These are phyloP conservation scores for Drosophila bocki DNA, from an alignment of 1,140 invertebrate species.

Conservation along the genomic window DNA sequence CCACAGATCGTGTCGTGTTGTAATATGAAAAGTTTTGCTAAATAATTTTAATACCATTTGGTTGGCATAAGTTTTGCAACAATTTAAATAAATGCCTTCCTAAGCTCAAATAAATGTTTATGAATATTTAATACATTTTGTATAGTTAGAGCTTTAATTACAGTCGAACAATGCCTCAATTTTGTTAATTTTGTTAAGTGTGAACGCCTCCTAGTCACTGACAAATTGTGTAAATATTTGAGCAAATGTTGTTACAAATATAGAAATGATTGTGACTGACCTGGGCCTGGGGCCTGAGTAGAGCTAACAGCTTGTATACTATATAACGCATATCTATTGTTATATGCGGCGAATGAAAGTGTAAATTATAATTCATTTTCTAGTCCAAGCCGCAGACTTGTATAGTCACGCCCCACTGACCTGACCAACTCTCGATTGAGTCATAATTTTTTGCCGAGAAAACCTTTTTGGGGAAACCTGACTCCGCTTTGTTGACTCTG, in stretches of 20 bases:
- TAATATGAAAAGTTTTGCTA: slow-evolving; percentile 53
- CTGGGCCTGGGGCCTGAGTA: neutral
- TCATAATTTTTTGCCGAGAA: slow-evolving; percentile 23
- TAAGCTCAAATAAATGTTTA: slow-evolving; percentile 2
- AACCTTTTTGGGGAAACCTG: slow-evolving; percentile 37
- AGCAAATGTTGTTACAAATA: slow-evolving; percentile 53
- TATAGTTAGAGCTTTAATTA: slow-evolving; percentile 29
- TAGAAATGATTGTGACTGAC: slow-evolving; percentile 21
- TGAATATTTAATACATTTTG: neutral
- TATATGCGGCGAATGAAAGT: slow-evolving; percentile 30
- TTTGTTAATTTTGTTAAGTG: slow-evolving; percentile 33
- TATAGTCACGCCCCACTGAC: slow-evolving; percentile 49
- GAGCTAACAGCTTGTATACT: slow-evolving; percentile 7
- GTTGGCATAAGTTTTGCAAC: slow-evolving; percentile 39
- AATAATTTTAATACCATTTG: slow-evolving; percentile 28
- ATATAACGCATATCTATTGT: slow-evolving; percentile 22
- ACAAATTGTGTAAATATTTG: slow-evolving; percentile 65
- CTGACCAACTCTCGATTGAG: slow-evolving; percentile 40
- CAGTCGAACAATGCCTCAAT: slow-evolving; percentile 1
- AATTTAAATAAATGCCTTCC: slow-evolving; percentile 48
- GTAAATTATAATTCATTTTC: slow-evolving; percentile 44
- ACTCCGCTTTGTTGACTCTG: slow-evolving; percentile 29
- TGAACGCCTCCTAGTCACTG: slow-evolving; percentile 11
- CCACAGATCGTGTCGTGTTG: slow-evolving; percentile 3
- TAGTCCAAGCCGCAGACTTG: slow-evolving; percentile 24